Percentiles rank a stretch among this genome's conserved stretches.
phyloP scores from a whole-genome alignment of 2,797 vertebrate genomes.

The Coregonus suidteri region DNA sequence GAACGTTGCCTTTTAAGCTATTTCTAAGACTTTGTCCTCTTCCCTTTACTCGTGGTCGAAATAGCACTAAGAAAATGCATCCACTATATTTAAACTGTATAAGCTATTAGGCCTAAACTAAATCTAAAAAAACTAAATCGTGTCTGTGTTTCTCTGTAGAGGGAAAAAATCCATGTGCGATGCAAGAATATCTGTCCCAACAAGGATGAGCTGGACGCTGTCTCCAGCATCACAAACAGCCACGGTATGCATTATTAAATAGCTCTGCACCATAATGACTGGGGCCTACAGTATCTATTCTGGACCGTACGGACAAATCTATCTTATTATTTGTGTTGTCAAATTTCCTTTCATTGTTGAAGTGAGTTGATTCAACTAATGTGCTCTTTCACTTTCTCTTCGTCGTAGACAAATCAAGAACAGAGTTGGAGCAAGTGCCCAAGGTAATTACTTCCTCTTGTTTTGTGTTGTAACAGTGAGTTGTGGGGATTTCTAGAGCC shows the following conservation, averaged over 20 bases:
- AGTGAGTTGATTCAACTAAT: not conserved
- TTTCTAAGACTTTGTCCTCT: not conserved
- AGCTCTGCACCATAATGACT: not conserved
- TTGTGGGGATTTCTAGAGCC: not conserved
- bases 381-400: constrained; percentile 28
- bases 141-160: constrained; percentile 67
- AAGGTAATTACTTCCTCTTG: constrained; percentile 80
- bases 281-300: not conserved
- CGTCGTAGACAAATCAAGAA: constrained; percentile 90
- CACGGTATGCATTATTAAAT: constrained; percentile 79
- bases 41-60: not conserved
- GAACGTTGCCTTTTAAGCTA: not conserved
- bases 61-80: not conserved
- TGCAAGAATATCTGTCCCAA: constrained; percentile 88
- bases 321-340: not conserved
- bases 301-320: not conserved
- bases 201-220: constrained; percentile 86
- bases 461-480: not conserved
- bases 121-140: not conserved
- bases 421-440: constrained; percentile 96
- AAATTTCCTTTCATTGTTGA: not conserved
- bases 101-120: no score
- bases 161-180: constrained; percentile 89
- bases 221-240: constrained; percentile 78
- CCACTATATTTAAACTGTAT: not conserved